Evolutionary conservation across 2,113 vertebrate species (phyloP).

Genomic region (Tauraco erythrolophus): DNA sequence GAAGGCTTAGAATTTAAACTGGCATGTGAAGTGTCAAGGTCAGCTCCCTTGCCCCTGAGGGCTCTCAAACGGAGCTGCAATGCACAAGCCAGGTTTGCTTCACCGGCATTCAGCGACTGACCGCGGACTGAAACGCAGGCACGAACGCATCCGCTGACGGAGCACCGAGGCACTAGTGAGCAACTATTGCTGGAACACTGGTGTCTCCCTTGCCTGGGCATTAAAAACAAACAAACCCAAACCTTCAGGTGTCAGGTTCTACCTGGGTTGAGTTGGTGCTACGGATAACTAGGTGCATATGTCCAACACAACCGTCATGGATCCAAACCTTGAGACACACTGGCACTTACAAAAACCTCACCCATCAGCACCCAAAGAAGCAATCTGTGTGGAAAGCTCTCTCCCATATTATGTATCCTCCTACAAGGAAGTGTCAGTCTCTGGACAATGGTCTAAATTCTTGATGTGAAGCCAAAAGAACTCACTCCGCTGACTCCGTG

Average conservation of each 20-base stretch:
- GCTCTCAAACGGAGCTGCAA: background rate
- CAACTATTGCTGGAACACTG: background rate
- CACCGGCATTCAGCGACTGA: background rate
- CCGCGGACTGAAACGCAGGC: background rate
- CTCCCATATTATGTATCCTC: background rate
- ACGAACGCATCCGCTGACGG: background rate
- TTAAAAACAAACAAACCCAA: background rate
- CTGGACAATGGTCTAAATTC: background rate
- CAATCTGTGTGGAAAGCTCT: fast-evolving
- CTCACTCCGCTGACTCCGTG: background rate
- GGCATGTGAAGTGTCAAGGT: background rate
- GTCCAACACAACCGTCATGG: background rate
- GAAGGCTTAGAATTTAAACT: background rate
- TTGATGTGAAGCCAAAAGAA: background rate
- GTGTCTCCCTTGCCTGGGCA: background rate
- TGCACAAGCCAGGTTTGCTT: background rate
- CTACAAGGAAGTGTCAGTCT: background rate
- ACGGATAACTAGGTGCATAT: fast-evolving
- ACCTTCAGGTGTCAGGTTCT: background rate
- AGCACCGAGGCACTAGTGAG: background rate
- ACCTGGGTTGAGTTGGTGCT: background rate
- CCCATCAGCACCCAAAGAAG: background rate
- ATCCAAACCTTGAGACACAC: background rate
- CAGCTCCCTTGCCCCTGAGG: background rate
- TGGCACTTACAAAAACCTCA: background rate